Evolutionary conservation across 2,113 vertebrate genomes (phyloP).

Genomic region (Mesembrinibis cayennensis): DNA sequence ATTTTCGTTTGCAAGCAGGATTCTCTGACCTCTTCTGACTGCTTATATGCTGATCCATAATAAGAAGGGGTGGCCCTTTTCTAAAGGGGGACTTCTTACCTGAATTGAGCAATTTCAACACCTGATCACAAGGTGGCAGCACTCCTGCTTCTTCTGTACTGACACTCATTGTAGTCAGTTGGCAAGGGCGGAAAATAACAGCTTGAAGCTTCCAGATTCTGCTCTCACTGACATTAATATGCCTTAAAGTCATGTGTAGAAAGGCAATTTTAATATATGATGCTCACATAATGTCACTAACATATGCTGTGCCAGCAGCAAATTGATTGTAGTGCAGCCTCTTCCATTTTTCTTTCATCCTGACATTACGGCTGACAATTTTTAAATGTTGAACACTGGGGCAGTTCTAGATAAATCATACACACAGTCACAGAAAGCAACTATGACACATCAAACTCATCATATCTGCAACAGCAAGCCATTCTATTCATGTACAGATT

Average conservation of each 20-base stretch:
- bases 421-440: not conserved
- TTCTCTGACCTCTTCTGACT: not conserved
- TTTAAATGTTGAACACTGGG: not conserved
- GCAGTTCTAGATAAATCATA: not conserved
- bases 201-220: not conserved
- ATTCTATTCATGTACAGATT: not conserved
- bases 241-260: not conserved
- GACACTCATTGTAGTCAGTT: not conserved
- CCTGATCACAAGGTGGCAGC: not conserved
- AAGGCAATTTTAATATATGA: slow-evolving; percentile 9
- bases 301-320: not conserved
- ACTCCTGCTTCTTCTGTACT: not conserved
- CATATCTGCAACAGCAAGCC: not conserved
- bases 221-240: not conserved
- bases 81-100: not conserved
- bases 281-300: not conserved
- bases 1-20: not conserved
- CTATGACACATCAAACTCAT: not conserved
- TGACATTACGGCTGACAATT: not conserved
- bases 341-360: not conserved
- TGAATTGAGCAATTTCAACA: not conserved
- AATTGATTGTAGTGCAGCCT: not conserved
- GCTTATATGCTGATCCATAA: too few relatives aligned
- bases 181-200: not conserved
- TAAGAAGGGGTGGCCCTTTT: not conserved